These are phyloP conservation scores for Drosophila differens DNA, from an alignment of 2,888 invertebrate species.

Conservation along the genomic window DNA sequence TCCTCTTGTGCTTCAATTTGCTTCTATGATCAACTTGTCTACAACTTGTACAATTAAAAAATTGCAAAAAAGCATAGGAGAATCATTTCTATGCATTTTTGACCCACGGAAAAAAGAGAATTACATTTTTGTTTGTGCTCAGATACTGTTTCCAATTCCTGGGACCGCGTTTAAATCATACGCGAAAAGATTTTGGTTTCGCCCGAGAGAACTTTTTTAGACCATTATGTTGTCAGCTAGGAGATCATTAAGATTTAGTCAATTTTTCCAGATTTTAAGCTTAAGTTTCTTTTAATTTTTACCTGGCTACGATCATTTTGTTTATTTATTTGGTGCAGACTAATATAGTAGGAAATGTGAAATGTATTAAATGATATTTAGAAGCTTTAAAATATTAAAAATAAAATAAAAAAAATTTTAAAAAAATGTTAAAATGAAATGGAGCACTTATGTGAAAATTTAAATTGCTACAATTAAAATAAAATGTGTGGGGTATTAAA, in stretches of 20 bases:
- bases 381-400: background rate
- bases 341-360: background rate
- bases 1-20: too few species aligned
- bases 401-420: background rate
- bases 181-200: too few species aligned
- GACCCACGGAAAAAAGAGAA: background rate
- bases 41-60: too few species aligned
- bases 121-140: background rate
- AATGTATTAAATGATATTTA: background rate
- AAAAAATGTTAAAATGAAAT: background rate
- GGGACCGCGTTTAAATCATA: background rate
- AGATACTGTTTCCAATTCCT: background rate
- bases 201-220: too few species aligned
- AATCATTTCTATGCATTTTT: background rate
- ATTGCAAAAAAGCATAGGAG: too few species aligned
- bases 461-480: too few species aligned
- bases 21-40: too few species aligned
- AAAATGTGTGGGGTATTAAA: too few species aligned
- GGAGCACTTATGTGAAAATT: background rate
- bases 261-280: background rate
- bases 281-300: background rate
- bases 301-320: background rate
- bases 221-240: too few species aligned
- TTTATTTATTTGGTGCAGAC: background rate
- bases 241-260: background rate